These are phyloP conservation scores for Eretmocerus hayati DNA, from an alignment of 2,888 invertebrate genomes.

Conservation along the genomic window DNA sequence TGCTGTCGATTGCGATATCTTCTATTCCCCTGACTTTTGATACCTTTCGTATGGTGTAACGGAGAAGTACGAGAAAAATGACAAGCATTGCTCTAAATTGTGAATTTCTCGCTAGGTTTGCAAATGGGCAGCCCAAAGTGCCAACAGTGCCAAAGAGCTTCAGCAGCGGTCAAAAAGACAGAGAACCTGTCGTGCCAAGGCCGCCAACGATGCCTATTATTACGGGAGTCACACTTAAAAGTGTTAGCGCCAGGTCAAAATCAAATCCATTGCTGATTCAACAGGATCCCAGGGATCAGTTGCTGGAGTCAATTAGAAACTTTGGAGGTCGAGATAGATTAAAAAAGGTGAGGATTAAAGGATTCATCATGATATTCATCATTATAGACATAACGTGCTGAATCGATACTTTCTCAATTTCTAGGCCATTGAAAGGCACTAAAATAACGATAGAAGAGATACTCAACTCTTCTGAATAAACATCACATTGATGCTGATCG, in stretches of 20 bases:
- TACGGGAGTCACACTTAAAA: conserved; percentile 42
- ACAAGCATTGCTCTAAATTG: too few species aligned
- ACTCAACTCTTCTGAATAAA: neutral
- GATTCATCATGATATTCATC: neutral
- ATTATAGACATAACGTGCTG: neutral
- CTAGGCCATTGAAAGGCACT: conserved; percentile 11
- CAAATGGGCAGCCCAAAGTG: conserved; percentile 2
- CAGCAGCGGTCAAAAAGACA: neutral
- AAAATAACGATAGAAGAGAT: conserved; percentile 3
- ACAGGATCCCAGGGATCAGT: conserved; percentile 57
- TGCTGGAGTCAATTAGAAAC: conserved; percentile 65
- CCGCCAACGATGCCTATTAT: conserved; percentile 42
- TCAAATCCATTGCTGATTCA: conserved; percentile 28
- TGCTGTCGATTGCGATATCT: neutral
- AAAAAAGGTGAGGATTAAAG: conserved; percentile 28
- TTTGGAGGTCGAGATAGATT: conserved; percentile 48
- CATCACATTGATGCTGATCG: conserved; percentile 1
- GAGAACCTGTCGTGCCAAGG: conserved; percentile 24
- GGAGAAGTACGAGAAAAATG: too few species aligned
- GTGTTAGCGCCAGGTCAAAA: conserved; percentile 32
- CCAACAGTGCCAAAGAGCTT: neutral
- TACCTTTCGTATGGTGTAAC: too few species aligned
- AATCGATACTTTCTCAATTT: conserved; percentile 2
- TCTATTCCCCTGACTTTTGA: too few species aligned
- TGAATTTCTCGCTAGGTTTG: neutral